phyloP scores from a whole-genome alignment of 2,797 vertebrate genomes.

The Pempheris klunzingeri region DNA sequence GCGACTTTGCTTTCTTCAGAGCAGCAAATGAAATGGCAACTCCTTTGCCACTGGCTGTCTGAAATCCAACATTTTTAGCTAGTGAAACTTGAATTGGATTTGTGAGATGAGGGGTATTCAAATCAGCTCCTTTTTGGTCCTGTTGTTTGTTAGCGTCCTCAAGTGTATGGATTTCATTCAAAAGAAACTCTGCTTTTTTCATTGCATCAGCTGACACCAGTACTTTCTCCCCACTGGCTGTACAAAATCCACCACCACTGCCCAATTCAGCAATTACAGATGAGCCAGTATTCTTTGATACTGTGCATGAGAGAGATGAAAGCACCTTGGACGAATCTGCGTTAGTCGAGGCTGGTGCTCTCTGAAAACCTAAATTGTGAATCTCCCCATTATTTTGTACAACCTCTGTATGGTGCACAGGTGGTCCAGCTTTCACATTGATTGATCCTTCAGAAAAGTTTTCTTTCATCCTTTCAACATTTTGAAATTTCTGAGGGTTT shows the following conservation, averaged over 20 bases:
- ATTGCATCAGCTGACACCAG: slow-evolving; percentile 83
- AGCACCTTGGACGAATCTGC: slow-evolving; percentile 73
- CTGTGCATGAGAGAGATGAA: slow-evolving; percentile 45
- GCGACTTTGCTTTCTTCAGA: slow-evolving; percentile 84
- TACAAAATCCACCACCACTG: slow-evolving; percentile 74
- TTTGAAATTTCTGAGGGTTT: slow-evolving; percentile 60
- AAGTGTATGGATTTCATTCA: slow-evolving; percentile 76
- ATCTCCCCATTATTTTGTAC: slow-evolving; percentile 27
- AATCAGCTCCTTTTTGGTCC: slow-evolving; percentile 50
- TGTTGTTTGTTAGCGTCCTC: slow-evolving; percentile 35
- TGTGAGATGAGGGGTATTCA: neutral
- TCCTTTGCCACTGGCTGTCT: slow-evolving; percentile 85
- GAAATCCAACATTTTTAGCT: slow-evolving; percentile 67
- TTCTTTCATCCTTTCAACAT: slow-evolving; percentile 75
- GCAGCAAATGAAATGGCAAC: slow-evolving; percentile 85
- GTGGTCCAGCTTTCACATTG: slow-evolving; percentile 33
- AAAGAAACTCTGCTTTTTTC: slow-evolving; percentile 81
- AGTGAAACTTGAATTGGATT: slow-evolving; percentile 67
- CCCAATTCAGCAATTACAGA: slow-evolving; percentile 18
- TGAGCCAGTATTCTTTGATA: slow-evolving; percentile 59
- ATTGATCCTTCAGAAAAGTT: slow-evolving; percentile 80
- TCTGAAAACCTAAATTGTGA: slow-evolving; percentile 76
- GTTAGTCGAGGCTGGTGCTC: slow-evolving; percentile 78
- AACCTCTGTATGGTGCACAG: slow-evolving; percentile 7
- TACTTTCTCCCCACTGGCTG: slow-evolving; percentile 84